Evolutionary conservation across 2,113 vertebrate species (phyloP).

Genomic region (Chunga burmeisteri): DNA sequence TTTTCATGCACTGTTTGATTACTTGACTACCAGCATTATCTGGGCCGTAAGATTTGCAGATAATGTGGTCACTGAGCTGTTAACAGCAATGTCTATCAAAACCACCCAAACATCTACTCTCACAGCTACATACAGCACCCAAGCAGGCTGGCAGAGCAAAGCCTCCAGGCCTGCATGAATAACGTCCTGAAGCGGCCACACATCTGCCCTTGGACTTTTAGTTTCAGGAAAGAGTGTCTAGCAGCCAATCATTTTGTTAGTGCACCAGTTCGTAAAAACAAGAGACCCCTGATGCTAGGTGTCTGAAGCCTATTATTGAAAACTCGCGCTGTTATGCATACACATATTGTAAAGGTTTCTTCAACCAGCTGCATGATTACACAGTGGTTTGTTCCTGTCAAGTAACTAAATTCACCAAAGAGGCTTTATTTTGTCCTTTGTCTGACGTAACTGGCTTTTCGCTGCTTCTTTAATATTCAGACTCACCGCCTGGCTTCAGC

Average conservation of each 20-base stretch:
- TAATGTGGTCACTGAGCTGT: neutral
- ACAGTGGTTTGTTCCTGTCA: neutral
- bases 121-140: neutral
- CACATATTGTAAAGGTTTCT: neutral
- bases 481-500: neutral
- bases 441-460: neutral
- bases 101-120: neutral
- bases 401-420: neutral
- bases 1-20: neutral
- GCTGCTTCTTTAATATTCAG: neutral
- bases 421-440: neutral
- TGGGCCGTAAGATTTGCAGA: neutral
- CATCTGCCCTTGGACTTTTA: neutral
- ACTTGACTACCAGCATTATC: neutral
- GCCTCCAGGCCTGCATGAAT: neutral
- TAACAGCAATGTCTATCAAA: neutral
- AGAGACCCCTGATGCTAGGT: neutral
- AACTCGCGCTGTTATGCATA: neutral
- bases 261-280: neutral
- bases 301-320: neutral
- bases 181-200: neutral
- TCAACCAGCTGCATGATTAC: neutral
- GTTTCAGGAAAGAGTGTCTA: neutral
- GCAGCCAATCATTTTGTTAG: neutral
- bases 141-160: neutral